phyloP scores from a whole-genome alignment of 2,888 invertebrate genomes.

The Tanypteryx hageni region DNA sequence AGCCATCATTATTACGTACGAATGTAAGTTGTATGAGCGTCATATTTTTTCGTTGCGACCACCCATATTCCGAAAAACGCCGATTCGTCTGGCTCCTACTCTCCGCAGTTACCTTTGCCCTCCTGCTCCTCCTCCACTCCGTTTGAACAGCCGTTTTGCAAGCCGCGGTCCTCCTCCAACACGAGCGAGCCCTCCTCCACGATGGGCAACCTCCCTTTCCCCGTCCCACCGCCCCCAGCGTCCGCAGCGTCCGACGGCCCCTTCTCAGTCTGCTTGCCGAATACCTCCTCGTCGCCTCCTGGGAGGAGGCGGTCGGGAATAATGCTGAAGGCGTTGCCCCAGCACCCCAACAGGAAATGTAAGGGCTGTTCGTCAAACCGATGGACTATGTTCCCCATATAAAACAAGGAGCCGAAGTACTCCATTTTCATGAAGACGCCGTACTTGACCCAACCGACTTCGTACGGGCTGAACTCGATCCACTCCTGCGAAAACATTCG shows the following conservation, averaged over 20 bases:
- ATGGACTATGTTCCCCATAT: constrained; percentile 72
- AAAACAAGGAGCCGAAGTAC: constrained; percentile 74
- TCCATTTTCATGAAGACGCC: constrained; percentile 74
- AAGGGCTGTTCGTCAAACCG: constrained; percentile 74
- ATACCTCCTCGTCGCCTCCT: constrained; percentile 70
- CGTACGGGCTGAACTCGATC: constrained; percentile 76
- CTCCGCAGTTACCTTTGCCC: too few relatives aligned
- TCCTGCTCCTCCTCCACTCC: too few relatives aligned
- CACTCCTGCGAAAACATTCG: constrained; percentile 72
- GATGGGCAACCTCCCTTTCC: not conserved
- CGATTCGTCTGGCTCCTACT: too few relatives aligned
- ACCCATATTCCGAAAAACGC: too few relatives aligned
- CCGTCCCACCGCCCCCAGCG: not conserved
- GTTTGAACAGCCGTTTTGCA: too few relatives aligned
- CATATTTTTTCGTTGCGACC: too few relatives aligned
- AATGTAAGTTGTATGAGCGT: too few relatives aligned
- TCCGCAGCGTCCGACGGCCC: too few relatives aligned
- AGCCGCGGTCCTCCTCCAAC: not conserved
- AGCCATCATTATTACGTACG: too few relatives aligned
- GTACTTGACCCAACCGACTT: constrained; percentile 75
- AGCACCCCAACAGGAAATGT: constrained; percentile 74
- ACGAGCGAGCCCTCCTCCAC: not conserved
- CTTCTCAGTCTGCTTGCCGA: constrained; percentile 67
- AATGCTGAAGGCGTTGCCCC: constrained; percentile 76
- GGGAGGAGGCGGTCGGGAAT: constrained; percentile 74